Evolutionary conservation across 1,140 invertebrate genomes (phyloP).

Genomic region (Monochamus saltuarius): DNA sequence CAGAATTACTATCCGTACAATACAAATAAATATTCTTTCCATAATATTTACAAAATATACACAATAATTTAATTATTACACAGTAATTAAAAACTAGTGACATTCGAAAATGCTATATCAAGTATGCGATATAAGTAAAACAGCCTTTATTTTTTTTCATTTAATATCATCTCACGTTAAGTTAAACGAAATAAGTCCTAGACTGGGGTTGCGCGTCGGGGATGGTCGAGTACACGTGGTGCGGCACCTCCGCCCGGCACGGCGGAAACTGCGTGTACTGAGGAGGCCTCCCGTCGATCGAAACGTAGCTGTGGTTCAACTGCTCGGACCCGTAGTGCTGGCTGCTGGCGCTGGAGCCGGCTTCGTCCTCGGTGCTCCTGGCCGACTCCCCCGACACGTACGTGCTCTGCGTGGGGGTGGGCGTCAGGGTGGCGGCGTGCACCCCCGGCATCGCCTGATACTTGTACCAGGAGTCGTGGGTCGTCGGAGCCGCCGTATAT

Average conservation of each 20-base stretch:
- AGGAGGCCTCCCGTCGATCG: constrained; percentile 49
- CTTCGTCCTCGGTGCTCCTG: constrained; percentile 60
- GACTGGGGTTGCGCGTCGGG: constrained; percentile 48
- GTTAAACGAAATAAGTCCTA: constrained; percentile 51
- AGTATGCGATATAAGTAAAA: constrained; percentile 15
- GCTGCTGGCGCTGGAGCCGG: constrained; percentile 58
- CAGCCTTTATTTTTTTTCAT: constrained; percentile 15
- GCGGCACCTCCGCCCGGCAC: constrained; percentile 36
- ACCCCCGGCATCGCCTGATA: constrained; percentile 49
- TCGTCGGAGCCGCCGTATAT: constrained; percentile 61
- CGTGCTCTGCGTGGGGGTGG: constrained; percentile 64
- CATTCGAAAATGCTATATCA: constrained; percentile 17
- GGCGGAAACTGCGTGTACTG: constrained; percentile 43
- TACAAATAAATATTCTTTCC: constrained; percentile 33
- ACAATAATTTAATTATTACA: constrained; percentile 33
- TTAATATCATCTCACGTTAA: constrained; percentile 13
- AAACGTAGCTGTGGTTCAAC: constrained; percentile 51
- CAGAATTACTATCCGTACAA: constrained; percentile 23
- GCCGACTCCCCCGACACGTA: constrained; percentile 65
- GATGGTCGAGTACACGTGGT: constrained; percentile 52
- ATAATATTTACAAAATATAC: constrained; percentile 42
- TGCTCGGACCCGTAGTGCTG: constrained; percentile 52
- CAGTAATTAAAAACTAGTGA: constrained; percentile 34
- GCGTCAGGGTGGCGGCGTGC: constrained; percentile 54
- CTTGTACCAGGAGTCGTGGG: constrained; percentile 58